Conservation (phyloP, 2,113 vertebrate species). For the Lagenorhynchus albirostris region DNA sequence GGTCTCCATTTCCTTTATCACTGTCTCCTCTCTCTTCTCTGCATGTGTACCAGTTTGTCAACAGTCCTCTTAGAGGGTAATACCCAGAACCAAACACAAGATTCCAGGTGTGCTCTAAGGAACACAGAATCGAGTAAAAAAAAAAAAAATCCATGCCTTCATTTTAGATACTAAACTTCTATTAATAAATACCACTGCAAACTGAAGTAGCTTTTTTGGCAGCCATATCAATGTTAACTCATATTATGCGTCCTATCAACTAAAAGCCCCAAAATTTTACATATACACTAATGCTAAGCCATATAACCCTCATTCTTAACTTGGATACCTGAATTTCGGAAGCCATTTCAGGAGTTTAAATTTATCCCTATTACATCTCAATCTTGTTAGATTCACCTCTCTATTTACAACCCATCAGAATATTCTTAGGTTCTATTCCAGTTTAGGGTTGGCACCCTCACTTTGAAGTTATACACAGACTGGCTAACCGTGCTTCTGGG, state of each 20-base stretch:
- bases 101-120: background rate
- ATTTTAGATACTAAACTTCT: background rate
- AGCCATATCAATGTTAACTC: background rate
- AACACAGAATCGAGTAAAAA: slow-evolving; percentile 22
- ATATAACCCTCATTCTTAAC: slow-evolving; percentile 7
- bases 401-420: slow-evolving; percentile 21
- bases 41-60: background rate
- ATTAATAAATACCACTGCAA: background rate
- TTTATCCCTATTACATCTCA: slow-evolving; percentile 1
- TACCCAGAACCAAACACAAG: slow-evolving; percentile 3
- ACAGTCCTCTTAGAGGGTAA: background rate
- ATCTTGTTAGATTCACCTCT: slow-evolving; percentile 18
- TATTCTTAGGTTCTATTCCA: background rate
- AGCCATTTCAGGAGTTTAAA: slow-evolving; percentile 28
- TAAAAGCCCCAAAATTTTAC: slow-evolving; percentile 7
- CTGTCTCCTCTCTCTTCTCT: background rate
- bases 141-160: background rate
- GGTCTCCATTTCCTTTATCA: background rate
- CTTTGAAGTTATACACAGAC: background rate
- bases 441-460: background rate
- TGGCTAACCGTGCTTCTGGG: background rate
- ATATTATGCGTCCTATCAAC: background rate
- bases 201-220: background rate
- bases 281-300: background rate
- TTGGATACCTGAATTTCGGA: background rate